Evolutionary conservation across 2,113 vertebrate species (phyloP), one percentile per base, ranked within the genome.

Genomic region (Setophaga petechia): DNA sequence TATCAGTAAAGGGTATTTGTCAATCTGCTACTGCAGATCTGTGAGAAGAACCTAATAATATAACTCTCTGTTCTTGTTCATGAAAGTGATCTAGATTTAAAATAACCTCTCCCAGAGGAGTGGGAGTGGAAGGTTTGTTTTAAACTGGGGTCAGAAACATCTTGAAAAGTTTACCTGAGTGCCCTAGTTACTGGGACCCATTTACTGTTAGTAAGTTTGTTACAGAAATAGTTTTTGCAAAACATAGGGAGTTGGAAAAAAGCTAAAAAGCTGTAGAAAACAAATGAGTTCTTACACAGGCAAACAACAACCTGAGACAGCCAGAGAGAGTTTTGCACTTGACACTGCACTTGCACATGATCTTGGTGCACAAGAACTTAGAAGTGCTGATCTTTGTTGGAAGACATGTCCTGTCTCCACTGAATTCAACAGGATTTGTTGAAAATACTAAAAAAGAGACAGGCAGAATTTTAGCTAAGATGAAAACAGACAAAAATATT

Each of bases 81-180:
- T 51, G 39, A 80, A 86, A 90, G 57, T 92, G 83, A 90, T 92
- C 86, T 93, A 84, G 85, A 94, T 90, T 92, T 92, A 84, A 94
- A 96, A 96, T 94, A 94, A 74, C 65, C 24, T 90, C 51, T 94
- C 83, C 86, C 52, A 4, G 47, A 90, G 76, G 94, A 83, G 39
- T 37, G n/a, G 51, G 44, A 65, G 59, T 49, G 18, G 62, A 65
- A 83, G 33, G 55, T 31, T 84, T 86, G 51, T 90, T 82, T 93
- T 93, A 92, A 95, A 87, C 68, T 59, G 52, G 33, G 15, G 54
- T 83, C 33, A 81, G 94, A 90, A 93, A 81, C 27, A 74, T 65
- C 21, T 35, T 86, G 47, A 86, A 63, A 87, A 84, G 30, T 81
- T 74, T 90, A 72, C 62, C 68, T 63, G 52, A 52, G 30, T 86